Percentiles rank a stretch among this genome's conserved stretches.
Conservation (phyloP, 2,113 vertebrate genomes). For the Ceyx cyanopectus region DNA sequence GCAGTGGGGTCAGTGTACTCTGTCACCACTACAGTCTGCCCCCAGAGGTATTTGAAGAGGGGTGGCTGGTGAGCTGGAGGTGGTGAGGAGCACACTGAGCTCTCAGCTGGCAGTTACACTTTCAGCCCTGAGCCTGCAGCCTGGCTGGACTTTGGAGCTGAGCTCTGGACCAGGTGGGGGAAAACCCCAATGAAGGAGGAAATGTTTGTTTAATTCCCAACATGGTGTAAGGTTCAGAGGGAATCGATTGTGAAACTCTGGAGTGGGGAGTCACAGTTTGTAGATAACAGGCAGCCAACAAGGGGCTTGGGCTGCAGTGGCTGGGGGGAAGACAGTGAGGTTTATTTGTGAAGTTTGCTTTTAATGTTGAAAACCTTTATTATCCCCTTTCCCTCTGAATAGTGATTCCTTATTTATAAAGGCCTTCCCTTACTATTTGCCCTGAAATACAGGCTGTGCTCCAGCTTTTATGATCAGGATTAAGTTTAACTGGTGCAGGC, state of each 20-base stretch:
- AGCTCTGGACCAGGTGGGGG: not conserved
- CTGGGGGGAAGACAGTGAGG: not conserved
- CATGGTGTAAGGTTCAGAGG: not conserved
- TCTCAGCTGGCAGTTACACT: not conserved
- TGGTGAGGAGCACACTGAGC: accelerated
- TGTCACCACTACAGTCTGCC: not conserved
- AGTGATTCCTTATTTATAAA: not conserved
- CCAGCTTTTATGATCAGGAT: not conserved
- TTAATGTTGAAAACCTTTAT: slow-evolving; percentile 46
- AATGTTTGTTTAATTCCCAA: slow-evolving; percentile 57
- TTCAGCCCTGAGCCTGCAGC: not conserved
- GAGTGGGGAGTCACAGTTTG: not conserved
- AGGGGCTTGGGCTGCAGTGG: not conserved
- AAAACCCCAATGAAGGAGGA: slow-evolving; percentile 11
- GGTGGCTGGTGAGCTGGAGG: not conserved
- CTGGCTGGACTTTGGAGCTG: not conserved
- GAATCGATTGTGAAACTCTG: slow-evolving; percentile 28
- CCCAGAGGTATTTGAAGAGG: accelerated
- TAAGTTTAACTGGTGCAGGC: not conserved
- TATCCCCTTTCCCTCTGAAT: not conserved
- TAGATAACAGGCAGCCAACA: not conserved
- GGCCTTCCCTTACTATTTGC: not conserved
- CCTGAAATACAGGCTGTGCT: slow-evolving; percentile 11
- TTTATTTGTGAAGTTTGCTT: slow-evolving; percentile 42
- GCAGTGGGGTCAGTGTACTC: accelerated